Conservation (phyloP, 2,113 vertebrate genomes). For the Neoarius graeffei region DNA sequence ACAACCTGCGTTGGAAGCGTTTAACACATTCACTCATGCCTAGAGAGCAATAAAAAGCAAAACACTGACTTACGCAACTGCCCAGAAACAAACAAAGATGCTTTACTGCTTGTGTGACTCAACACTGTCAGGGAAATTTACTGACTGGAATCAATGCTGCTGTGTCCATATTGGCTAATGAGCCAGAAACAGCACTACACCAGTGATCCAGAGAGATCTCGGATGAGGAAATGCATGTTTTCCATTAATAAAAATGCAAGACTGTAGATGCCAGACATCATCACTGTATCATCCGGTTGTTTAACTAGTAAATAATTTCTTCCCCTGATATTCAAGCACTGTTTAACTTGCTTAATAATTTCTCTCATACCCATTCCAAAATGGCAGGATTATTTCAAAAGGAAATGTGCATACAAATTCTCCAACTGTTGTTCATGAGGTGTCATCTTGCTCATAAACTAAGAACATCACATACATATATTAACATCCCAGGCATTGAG, state of each 20-base stretch:
- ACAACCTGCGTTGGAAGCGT: conserved; percentile 28
- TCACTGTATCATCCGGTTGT: background rate
- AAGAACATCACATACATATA: background rate
- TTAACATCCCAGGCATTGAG: background rate
- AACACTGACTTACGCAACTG: conserved; percentile 2
- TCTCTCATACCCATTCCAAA: background rate
- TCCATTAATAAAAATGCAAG: background rate
- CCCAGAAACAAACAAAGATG: background rate
- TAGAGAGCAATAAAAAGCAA: conserved; percentile 14
- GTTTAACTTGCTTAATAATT: background rate
- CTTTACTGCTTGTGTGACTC: conserved; percentile 10
- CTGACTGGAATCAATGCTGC: background rate
- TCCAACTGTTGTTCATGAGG: background rate
- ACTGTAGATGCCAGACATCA: background rate
- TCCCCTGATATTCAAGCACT: background rate
- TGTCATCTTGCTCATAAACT: background rate
- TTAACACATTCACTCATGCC: conserved; percentile 2
- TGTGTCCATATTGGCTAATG: background rate
- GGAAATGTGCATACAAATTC: background rate
- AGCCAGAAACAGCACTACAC: background rate
- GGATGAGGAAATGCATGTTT: background rate
- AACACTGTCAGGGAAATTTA: conserved; percentile 18
- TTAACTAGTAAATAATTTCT: background rate
- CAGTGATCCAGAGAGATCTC: background rate
- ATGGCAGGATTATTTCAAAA: background rate